Evolutionary conservation across 2,797 vertebrate species (phyloP), one percentile per base, ranked within the genome.

Genomic region (Leptatherina wallacei): DNA sequence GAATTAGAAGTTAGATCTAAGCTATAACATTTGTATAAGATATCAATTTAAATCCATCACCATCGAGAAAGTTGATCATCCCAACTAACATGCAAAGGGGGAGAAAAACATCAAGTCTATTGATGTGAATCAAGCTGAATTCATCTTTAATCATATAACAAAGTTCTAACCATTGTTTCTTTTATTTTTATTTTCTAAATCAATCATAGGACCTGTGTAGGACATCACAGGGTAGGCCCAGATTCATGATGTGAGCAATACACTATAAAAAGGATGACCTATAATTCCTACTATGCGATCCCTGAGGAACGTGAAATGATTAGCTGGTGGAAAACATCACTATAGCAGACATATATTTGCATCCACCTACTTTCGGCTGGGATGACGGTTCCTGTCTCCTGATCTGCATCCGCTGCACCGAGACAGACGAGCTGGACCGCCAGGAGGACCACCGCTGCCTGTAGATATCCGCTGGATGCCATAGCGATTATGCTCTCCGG

Each of bases 341-440:
- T 0, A 22, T 4, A 16, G 13, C 27, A 56, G 27, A 20, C 2
- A 38, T 11, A 1, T 57, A 2, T 74, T 30, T 33, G 24, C 58
- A 84, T 75, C 44, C 82, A 84, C 96, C 0, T 94, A 97, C 96
- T 97, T 90, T 98, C 96, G 12, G 96, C 95, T 66, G 96, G 96
- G 67, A 98, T 96, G 71, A 95, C 93, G 7, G 95, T 96, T 82
- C 96, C 96, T 0, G 91, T 75, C 80, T 95, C 95, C 74, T 93
- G 94, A 27, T 95, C 94, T 40, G 94, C 93, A 71, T 85, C 83
- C 11, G 78, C 75, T 29, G 91, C 89, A 65, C 91, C 88, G 4
- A 77, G 14, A 56, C 90, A 88, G 18, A 95, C 66, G 2, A 95
- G 83, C 82, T 93, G 94, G 6, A 89, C 55, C 78, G 91, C 75